Base-by-base conservation (phyloP, 2,797 vertebrate genomes). In the Rhadinocentrus ornatus region DNA sequence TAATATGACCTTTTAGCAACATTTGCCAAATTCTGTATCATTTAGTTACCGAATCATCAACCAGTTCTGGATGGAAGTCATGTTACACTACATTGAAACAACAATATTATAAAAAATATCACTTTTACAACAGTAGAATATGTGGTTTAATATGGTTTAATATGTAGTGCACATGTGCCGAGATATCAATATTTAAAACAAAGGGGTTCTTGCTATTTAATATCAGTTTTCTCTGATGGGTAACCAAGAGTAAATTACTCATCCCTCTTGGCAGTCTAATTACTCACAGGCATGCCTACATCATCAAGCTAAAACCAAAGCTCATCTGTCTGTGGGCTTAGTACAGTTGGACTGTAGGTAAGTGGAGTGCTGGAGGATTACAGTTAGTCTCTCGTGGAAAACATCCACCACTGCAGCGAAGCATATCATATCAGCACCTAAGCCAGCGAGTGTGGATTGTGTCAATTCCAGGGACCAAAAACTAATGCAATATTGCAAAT, bases 321-420 rank as follows among this genome's bases (percentile, higher is more conserved):
- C 86, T 85, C 80, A 83, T 89, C 89, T 88, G 84, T 81, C 78
- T 82, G 59, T 35, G 31, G 77, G 81, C 65, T 85, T 85, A 87
- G 69, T 84, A 62, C 48, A 39, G 69, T 53, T 35, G 69, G 67
- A 71, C 63, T 77, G 78, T 71, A 73, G 75, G 79, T 75, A 78
- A 86, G 73, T 81, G 64, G 73, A 75, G 81, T 88, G 78, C 57
- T n/a, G 35, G 73, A n/a, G 68, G 88, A 88, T 90, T 91, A 88
- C 69, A 69, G 73, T 81, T 73, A 48, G 75, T 76, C 76, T 77
- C 75, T 78, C 65, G 77, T 81, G 83, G 85, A 81, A 81, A 79
- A 80, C 70, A 81, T 81, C 78, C 77, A 80, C 77, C 48, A 53
- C 73, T 69, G 78, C 75, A 69, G 74, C 35, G 66, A 77, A 77